These are phyloP conservation scores for Mercenaria mercenaria DNA, from an alignment of 1,140 invertebrate genomes.

Conservation along the genomic window DNA sequence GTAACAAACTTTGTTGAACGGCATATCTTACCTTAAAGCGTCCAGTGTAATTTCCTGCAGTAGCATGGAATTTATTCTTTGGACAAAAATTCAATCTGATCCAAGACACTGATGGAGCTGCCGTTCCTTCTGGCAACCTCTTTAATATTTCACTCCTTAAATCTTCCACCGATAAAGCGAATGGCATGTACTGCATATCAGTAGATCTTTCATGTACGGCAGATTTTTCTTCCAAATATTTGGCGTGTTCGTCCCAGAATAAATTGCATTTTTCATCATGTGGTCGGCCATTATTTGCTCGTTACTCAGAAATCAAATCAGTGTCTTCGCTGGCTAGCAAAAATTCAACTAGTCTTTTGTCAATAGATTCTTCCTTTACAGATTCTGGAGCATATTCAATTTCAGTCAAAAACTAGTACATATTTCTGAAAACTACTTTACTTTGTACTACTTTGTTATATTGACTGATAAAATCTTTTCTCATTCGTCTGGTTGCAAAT, in stretches of 20 bases:
- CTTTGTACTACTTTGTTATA: not conserved
- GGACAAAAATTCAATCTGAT: slow-evolving; percentile 17
- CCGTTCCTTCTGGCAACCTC: too few species aligned
- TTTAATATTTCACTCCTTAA: too few species aligned
- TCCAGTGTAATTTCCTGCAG: slow-evolving; percentile 20
- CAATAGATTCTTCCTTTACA: not conserved
- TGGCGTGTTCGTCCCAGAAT: too few species aligned
- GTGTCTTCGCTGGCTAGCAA: too few species aligned
- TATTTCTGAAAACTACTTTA: not conserved
- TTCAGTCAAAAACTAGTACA: not conserved
- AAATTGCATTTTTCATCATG: too few species aligned
- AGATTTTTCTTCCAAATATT: too few species aligned
- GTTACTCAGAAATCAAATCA: too few species aligned
- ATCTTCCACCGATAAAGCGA: too few species aligned
- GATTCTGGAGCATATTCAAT: not conserved
- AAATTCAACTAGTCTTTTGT: too few species aligned
- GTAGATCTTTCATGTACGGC: too few species aligned
- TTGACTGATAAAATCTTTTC: slow-evolving; percentile 40
- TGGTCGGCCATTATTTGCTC: too few species aligned
- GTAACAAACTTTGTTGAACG: not conserved
- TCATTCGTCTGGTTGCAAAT: slow-evolving; percentile 48
- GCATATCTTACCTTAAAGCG: slow-evolving; percentile 21
- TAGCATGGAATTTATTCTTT: not conserved
- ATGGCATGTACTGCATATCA: too few species aligned
- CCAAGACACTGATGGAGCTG: not conserved